phyloP scores from a whole-genome alignment of 2,888 invertebrate species.

The Junonia oenone region DNA sequence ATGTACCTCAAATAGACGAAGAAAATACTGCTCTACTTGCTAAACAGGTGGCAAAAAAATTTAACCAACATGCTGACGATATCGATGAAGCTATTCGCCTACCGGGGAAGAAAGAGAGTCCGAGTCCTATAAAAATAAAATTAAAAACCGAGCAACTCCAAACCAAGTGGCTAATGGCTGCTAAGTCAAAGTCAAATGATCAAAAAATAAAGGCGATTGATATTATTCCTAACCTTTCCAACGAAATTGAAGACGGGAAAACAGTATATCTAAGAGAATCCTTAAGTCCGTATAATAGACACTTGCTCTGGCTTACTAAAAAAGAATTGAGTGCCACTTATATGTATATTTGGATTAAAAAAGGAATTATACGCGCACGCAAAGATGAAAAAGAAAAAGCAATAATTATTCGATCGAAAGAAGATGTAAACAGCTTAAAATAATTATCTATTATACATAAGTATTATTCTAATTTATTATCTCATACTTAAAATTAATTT shows the following conservation, averaged over 20 bases:
- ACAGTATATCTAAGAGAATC: not conserved
- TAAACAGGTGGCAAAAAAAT: not conserved
- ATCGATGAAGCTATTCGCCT: not conserved
- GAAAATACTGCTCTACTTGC: not conserved
- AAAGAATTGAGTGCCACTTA: not conserved
- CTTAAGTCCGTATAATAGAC: not conserved
- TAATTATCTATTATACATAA: not conserved
- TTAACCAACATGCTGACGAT: not conserved
- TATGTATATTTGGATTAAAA: conserved; percentile 1
- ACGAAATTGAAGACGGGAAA: not conserved
- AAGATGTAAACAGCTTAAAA: not conserved
- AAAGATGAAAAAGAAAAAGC: not conserved
- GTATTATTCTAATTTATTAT: too few relatives aligned
- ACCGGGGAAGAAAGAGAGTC: not conserved
- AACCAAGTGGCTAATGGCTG: not conserved
- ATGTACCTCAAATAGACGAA: not conserved
- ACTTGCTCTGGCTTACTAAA: not conserved
- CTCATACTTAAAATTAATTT: too few relatives aligned
- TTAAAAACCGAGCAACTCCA: not conserved
- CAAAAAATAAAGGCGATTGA: not conserved
- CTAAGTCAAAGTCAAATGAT: not conserved
- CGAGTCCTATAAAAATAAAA: not conserved
- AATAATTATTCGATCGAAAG: not conserved
- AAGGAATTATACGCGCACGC: conserved; percentile 2
- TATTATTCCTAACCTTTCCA: not conserved